These are phyloP conservation scores for Eurytoma californica DNA, from an alignment of 2,888 invertebrate genomes.

Conservation along the genomic window DNA sequence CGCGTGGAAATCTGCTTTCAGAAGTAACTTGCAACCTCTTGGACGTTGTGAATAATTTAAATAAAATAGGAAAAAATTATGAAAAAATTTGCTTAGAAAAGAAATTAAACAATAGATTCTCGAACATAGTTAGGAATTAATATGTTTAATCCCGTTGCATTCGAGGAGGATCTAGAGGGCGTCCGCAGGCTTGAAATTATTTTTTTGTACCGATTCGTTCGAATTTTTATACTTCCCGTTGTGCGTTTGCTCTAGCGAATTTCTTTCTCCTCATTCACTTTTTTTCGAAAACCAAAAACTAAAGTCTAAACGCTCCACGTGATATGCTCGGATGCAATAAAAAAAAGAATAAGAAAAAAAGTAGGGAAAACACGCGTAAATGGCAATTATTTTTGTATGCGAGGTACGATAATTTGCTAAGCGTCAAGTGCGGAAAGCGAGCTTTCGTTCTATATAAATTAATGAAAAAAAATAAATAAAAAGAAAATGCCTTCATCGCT, in stretches of 20 bases:
- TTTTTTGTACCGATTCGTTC: neutral
- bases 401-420: constrained; percentile 35
- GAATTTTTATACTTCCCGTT: constrained; percentile 17
- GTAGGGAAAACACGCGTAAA: constrained; percentile 6
- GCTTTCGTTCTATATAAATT: constrained; percentile 13
- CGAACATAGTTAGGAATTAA: constrained; percentile 2
- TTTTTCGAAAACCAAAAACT: no score
- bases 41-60: constrained; percentile 1
- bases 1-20: constrained; percentile 5
- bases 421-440: constrained; percentile 18
- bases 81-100: constrained; percentile 28
- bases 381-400: constrained; percentile 48
- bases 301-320: no score
- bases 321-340: neutral
- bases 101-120: constrained; percentile 26
- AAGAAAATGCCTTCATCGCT: constrained; percentile 34
- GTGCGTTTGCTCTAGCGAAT: neutral
- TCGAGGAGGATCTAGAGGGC: neutral
- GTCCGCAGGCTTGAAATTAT: constrained; percentile 25
- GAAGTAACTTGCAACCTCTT: constrained; percentile 11
- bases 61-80: neutral
- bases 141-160: neutral
- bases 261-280: no score
- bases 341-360: constrained; percentile 1
- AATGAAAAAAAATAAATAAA: neutral